These are phyloP conservation scores for Cettia cetti DNA, from an alignment of 2,113 vertebrate genomes.

Conservation along the genomic window DNA sequence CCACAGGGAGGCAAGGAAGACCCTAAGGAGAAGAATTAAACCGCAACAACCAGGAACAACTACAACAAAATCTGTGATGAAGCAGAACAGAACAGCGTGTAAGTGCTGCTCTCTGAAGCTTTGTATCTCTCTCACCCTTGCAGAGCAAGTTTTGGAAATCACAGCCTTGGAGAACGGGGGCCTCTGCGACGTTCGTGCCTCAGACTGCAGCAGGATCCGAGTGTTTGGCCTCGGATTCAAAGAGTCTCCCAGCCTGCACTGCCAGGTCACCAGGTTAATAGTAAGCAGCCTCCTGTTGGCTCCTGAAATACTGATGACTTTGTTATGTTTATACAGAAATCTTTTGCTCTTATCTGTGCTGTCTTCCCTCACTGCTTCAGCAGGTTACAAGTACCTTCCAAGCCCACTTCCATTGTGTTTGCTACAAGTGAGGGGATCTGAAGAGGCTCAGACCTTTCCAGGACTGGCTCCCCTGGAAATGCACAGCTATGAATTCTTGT, in stretches of 20 bases:
- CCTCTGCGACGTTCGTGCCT: slow-evolving; percentile 63
- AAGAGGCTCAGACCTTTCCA: not conserved
- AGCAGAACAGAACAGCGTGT: not conserved
- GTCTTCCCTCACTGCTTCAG: not conserved
- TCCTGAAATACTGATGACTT: not conserved
- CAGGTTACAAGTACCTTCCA: not conserved
- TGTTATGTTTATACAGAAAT: not conserved
- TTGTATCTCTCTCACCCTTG: not conserved
- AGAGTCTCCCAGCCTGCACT: slow-evolving; percentile 65
- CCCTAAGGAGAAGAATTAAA: not conserved
- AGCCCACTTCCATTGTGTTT: not conserved
- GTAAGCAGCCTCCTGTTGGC: slow-evolving; percentile 45
- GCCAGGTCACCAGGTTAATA: slow-evolving; percentile 69
- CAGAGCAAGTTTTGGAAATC: slow-evolving; percentile 68
- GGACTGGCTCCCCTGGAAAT: not conserved
- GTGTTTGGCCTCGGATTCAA: slow-evolving; percentile 67
- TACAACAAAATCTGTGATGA: not conserved
- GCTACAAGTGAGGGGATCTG: fast-evolving
- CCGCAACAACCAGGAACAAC: not conserved
- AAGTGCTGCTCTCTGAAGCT: not conserved
- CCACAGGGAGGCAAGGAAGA: not conserved
- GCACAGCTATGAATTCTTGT: not conserved
- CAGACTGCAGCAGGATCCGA: slow-evolving; percentile 49
- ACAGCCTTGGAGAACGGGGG: slow-evolving; percentile 70
- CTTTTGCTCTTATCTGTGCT: not conserved